phyloP scores from a whole-genome alignment of 2,113 vertebrate species.

The Setophaga coronata region DNA sequence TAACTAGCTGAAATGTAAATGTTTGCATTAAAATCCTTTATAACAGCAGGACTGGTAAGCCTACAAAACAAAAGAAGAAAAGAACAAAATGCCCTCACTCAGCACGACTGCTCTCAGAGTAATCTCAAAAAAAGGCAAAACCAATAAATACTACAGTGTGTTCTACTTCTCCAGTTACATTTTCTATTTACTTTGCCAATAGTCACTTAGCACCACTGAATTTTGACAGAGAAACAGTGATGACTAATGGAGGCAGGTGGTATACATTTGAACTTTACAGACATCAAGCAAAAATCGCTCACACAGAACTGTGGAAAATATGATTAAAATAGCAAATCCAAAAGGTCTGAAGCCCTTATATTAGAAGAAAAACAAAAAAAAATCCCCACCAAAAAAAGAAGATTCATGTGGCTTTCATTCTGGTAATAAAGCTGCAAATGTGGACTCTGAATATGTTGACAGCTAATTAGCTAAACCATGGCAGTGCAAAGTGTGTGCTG shows the following conservation, averaged over 20 bases:
- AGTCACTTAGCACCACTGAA: neutral
- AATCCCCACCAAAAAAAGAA: neutral
- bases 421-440: slow-evolving; percentile 40
- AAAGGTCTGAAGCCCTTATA: neutral
- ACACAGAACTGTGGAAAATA: neutral
- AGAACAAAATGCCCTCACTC: neutral
- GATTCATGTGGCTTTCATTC: neutral
- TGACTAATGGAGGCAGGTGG: slow-evolving; percentile 29
- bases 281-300: neutral
- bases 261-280: slow-evolving; percentile 29
- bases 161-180: neutral
- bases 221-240: neutral
- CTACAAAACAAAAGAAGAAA: neutral
- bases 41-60: neutral
- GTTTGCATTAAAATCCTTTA: neutral
- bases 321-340: neutral
- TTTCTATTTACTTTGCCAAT: neutral
- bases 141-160: neutral
- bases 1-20: neutral
- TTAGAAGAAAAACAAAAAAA: neutral
- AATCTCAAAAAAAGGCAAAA: neutral
- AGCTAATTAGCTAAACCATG: slow-evolving; percentile 1
- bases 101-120: neutral
- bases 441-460: neutral
- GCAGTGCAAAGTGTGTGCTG: neutral